phyloP scores from a whole-genome alignment of 2,113 vertebrate genomes.

The Collichthys lucidus region DNA sequence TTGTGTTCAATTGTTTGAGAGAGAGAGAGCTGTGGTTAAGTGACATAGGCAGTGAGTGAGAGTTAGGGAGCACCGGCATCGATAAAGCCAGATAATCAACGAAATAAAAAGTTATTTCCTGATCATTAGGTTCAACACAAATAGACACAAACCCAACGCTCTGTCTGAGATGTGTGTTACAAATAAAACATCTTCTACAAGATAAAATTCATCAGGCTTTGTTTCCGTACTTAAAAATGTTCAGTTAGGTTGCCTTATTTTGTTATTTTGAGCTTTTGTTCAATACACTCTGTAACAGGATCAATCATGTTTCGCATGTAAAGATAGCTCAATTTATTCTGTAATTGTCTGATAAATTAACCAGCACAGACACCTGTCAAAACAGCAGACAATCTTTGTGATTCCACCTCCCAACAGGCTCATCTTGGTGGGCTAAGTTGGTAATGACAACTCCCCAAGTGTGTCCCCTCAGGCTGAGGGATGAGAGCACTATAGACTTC shows the following conservation, averaged over 20 bases:
- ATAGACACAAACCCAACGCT: too few species aligned
- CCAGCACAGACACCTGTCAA: slow-evolving; percentile 83
- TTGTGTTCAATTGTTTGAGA: too few species aligned
- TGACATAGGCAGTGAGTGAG: too few species aligned
- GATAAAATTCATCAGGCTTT: not conserved
- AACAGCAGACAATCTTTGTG: slow-evolving; percentile 76
- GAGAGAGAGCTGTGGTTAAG: too few species aligned
- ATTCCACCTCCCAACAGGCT: slow-evolving; percentile 77
- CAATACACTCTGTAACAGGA: slow-evolving; percentile 16
- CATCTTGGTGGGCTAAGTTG: slow-evolving; percentile 80
- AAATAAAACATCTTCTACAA: not conserved
- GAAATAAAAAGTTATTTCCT: too few species aligned
- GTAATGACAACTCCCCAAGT: slow-evolving; percentile 80
- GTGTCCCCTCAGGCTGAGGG: slow-evolving; percentile 80
- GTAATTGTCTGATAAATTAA: slow-evolving; percentile 82
- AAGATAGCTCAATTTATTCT: slow-evolving; percentile 70
- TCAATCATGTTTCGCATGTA: slow-evolving; percentile 58
- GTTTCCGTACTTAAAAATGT: not conserved
- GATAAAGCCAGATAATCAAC: too few species aligned
- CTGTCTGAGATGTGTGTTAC: too few species aligned
- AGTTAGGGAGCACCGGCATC: too few species aligned
- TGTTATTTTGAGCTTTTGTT: slow-evolving; percentile 9
- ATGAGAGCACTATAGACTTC: slow-evolving; percentile 68
- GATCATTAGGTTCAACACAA: too few species aligned
- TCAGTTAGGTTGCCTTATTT: not conserved